These are phyloP conservation scores for Camponotus fellah DNA, from an alignment of 2,888 invertebrate genomes.

Conservation along the genomic window DNA sequence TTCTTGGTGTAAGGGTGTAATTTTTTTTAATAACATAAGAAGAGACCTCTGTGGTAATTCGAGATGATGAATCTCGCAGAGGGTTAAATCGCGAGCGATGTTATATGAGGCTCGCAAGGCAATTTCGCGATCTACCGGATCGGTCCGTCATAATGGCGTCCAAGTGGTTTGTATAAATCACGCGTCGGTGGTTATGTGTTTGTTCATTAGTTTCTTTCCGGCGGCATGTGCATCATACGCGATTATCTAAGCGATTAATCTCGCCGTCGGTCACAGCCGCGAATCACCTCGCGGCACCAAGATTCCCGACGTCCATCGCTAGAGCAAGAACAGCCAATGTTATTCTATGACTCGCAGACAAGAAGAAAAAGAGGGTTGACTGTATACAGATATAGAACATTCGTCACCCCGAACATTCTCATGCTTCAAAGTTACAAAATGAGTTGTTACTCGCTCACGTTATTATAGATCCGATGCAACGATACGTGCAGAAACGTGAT, in stretches of 20 bases:
- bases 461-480: constrained; percentile 7
- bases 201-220: constrained; percentile 74
- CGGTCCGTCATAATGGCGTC: constrained; percentile 48
- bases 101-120: constrained; percentile 39
- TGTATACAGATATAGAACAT: constrained; percentile 22
- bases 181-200: constrained; percentile 65
- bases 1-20: neutral
- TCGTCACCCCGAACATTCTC: constrained; percentile 16
- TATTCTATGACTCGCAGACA: constrained; percentile 14
- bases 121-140: constrained; percentile 55
- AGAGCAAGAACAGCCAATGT: constrained; percentile 36
- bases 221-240: constrained; percentile 65
- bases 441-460: constrained; percentile 12
- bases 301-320: constrained; percentile 32
- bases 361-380: neutral
- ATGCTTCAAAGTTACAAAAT: constrained; percentile 19
- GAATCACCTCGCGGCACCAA: constrained; percentile 52
- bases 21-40: constrained; percentile 18
- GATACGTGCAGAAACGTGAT: constrained; percentile 3
- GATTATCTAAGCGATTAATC: constrained; percentile 75
- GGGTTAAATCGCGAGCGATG: constrained; percentile 2
- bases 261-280: constrained; percentile 62
- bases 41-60: neutral
- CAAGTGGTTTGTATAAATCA: constrained; percentile 72
- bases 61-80: neutral